phyloP scores from a whole-genome alignment of 2,113 vertebrate species.

The Hystrix brachyura region DNA sequence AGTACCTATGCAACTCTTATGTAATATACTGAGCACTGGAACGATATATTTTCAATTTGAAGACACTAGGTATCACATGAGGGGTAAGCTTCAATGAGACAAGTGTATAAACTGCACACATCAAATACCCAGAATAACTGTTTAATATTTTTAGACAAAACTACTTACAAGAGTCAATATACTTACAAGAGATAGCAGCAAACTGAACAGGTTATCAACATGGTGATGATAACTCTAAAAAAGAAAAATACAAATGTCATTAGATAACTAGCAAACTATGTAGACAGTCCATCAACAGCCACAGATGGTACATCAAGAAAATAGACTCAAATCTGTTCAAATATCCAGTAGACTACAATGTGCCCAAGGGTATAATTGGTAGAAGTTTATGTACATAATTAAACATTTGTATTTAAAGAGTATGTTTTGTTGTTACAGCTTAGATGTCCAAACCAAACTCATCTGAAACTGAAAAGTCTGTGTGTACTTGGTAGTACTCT shows the following conservation, averaged over 20 bases:
- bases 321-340: neutral
- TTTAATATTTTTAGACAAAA: slow-evolving; percentile 29
- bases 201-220: slow-evolving; percentile 97
- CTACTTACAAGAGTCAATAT: slow-evolving; percentile 78
- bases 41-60: neutral
- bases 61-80: neutral
- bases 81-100: neutral
- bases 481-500: neutral
- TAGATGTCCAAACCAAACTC: neutral
- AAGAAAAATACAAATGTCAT: slow-evolving; percentile 42
- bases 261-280: slow-evolving; percentile 2
- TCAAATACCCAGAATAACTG: neutral
- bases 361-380: neutral
- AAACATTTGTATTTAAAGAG: slow-evolving; percentile 30
- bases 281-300: neutral
- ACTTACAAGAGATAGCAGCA: slow-evolving; percentile 99
- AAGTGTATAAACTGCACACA: neutral
- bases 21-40: neutral
- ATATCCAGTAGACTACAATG: neutral
- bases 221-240: slow-evolving; percentile 96
- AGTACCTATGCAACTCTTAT: neutral
- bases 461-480: neutral
- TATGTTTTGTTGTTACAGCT: neutral
- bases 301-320: neutral
- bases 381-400: neutral